phyloP scores from a whole-genome alignment of 2,113 vertebrate genomes.

The Gambusia holbrooki region DNA sequence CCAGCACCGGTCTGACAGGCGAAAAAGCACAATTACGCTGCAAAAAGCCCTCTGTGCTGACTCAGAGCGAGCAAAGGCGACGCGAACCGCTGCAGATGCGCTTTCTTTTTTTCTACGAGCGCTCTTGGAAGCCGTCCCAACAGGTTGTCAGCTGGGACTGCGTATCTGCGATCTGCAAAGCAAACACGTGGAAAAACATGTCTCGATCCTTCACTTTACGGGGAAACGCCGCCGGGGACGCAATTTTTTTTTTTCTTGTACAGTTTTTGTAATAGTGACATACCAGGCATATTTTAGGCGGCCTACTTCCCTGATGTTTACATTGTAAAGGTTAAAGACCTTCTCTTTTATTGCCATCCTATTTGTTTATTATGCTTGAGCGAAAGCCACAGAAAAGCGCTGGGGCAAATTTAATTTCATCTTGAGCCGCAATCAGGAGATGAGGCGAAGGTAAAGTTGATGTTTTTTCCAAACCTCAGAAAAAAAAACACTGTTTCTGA shows the following conservation, averaged over 20 bases:
- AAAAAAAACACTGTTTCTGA: neutral
- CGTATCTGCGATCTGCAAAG: neutral
- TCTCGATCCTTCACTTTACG: neutral
- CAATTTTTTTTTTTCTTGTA: neutral
- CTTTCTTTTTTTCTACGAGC: neutral
- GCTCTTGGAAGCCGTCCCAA: neutral
- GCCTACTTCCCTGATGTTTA: conserved; percentile 35
- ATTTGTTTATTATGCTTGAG: conserved; percentile 11
- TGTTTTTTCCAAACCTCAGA: conserved; percentile 5
- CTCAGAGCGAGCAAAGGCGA: conserved; percentile 40
- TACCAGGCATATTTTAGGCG: conserved; percentile 27
- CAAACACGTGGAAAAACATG: conserved; percentile 1
- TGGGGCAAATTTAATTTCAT: conserved; percentile 2
- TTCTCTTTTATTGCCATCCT: conserved; percentile 13
- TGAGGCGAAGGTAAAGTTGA: neutral
- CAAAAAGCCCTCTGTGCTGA: conserved; percentile 58
- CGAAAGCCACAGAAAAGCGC: conserved; percentile 3
- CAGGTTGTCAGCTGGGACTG: neutral
- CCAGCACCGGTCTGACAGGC: conserved; percentile 31
- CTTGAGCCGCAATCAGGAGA: neutral
- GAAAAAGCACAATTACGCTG: conserved; percentile 54
- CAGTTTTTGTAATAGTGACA: neutral
- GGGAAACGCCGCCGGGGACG: neutral
- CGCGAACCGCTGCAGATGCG: neutral
- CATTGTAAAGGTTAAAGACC: conserved; percentile 16